These are phyloP conservation scores for Biston stratarius DNA, from an alignment of 2,888 invertebrate genomes.

Conservation along the genomic window DNA sequence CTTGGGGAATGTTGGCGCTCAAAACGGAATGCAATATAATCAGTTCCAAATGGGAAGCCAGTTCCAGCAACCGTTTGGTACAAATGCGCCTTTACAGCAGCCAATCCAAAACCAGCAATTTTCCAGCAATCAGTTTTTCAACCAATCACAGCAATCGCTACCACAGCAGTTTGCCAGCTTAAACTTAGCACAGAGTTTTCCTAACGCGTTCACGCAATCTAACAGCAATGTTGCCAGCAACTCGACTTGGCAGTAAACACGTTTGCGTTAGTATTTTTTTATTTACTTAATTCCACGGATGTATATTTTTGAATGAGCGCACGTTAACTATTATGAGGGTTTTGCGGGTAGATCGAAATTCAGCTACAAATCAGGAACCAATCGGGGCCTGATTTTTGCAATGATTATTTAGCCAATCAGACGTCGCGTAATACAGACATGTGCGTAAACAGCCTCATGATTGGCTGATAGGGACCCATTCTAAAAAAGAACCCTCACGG, in stretches of 20 bases:
- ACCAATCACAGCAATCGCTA: constrained; percentile 61
- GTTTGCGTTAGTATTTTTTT: constrained; percentile 34
- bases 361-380: neutral
- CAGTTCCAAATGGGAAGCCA: constrained; percentile 72
- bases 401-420: constrained; percentile 9
- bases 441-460: neutral
- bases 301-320: constrained; percentile 36
- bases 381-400: neutral
- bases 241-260: constrained; percentile 74
- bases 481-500: neutral
- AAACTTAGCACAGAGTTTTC: constrained; percentile 76
- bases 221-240: constrained; percentile 78
- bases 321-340: constrained; percentile 19
- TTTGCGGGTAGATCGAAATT: constrained; percentile 5
- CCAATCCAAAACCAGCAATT: constrained; percentile 53
- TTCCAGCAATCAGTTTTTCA: constrained; percentile 59
- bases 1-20: constrained; percentile 20
- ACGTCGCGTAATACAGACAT: neutral
- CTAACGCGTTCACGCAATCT: constrained; percentile 71
- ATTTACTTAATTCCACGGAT: constrained; percentile 35
- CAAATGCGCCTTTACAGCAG: constrained; percentile 51
- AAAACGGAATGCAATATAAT: constrained; percentile 63
- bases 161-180: constrained; percentile 75
- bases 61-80: constrained; percentile 48
- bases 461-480: constrained; percentile 3